Conservation (phyloP, 2,113 vertebrate genomes). For the Arothron firmamentum region DNA sequence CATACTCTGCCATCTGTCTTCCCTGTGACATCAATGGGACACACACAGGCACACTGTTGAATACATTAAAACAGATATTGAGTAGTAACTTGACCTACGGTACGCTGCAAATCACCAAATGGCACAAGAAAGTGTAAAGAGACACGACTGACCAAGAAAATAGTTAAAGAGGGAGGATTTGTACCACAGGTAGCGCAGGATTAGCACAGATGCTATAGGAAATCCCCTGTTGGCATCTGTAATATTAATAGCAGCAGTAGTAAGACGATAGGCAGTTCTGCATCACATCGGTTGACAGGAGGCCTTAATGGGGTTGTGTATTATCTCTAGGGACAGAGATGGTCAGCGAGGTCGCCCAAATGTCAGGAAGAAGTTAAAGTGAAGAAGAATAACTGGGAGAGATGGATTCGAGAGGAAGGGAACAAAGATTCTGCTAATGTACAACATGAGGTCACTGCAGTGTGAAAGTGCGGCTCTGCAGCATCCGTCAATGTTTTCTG, state of each 20-base stretch:
- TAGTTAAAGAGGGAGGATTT: slow-evolving; percentile 19
- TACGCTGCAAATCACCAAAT: background rate
- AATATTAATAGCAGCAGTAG: slow-evolving; percentile 59
- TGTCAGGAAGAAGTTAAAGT: slow-evolving; percentile 1
- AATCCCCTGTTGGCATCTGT: slow-evolving; percentile 45
- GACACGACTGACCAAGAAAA: too few relatives aligned
- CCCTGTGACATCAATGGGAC: slow-evolving; percentile 2
- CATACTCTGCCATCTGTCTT: slow-evolving; percentile 27
- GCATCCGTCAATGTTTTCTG: slow-evolving; percentile 2
- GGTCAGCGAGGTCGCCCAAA: slow-evolving; percentile 4
- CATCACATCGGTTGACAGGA: slow-evolving; percentile 32
- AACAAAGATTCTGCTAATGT: slow-evolving; percentile 15
- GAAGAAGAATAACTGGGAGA: slow-evolving; percentile 7
- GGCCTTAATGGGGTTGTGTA: slow-evolving; percentile 31
- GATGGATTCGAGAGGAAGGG: slow-evolving; percentile 7
- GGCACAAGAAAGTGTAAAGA: background rate
- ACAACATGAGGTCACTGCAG: slow-evolving; percentile 52
- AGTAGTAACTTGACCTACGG: too few relatives aligned
- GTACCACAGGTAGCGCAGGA: slow-evolving; percentile 29
- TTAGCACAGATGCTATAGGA: slow-evolving; percentile 58
- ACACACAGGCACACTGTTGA: too few relatives aligned
- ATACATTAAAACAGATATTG: too few relatives aligned
- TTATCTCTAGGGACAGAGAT: slow-evolving; percentile 7
- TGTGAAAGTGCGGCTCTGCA: slow-evolving; percentile 13
- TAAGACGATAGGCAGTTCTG: slow-evolving; percentile 54